These are phyloP conservation scores for Carapus acus DNA, from an alignment of 2,797 vertebrate genomes.

Conservation along the genomic window DNA sequence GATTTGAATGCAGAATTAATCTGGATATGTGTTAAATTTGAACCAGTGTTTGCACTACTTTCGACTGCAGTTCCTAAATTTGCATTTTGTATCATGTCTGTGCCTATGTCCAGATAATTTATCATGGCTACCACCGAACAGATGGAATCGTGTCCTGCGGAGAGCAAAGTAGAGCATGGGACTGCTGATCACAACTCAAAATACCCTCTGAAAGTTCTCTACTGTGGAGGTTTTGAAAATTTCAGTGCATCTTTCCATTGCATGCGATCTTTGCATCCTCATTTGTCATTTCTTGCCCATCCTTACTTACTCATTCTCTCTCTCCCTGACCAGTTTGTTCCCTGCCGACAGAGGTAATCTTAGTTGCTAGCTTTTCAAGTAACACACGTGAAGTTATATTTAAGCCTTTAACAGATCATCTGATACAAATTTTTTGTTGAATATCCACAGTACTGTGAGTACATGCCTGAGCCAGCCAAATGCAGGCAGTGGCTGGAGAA, in stretches of 20 bases:
- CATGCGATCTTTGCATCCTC: too few species aligned
- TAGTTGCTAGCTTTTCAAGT: not conserved
- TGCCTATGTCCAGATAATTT: conserved; percentile 43
- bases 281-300: too few species aligned
- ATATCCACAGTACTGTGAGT: conserved; percentile 91
- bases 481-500: conserved; percentile 99
- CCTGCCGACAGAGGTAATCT: conserved; percentile 90
- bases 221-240: conserved; percentile 96
- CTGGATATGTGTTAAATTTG: too few species aligned
- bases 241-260: too few species aligned
- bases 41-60: too few species aligned
- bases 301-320: too few species aligned
- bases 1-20: too few species aligned
- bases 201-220: conserved; percentile 90
- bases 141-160: conserved; percentile 76
- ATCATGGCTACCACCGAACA: conserved; percentile 85
- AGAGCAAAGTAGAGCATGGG: conserved; percentile 77
- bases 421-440: not conserved
- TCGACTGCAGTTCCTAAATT: too few species aligned
- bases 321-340: conserved; percentile 84
- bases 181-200: conserved; percentile 72
- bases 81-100: too few species aligned
- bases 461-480: conserved; percentile 97
- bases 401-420: too few species aligned
- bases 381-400: too few species aligned